These are phyloP conservation scores for Aquatica leii DNA, from an alignment of 2,888 invertebrate species.

Conservation along the genomic window DNA sequence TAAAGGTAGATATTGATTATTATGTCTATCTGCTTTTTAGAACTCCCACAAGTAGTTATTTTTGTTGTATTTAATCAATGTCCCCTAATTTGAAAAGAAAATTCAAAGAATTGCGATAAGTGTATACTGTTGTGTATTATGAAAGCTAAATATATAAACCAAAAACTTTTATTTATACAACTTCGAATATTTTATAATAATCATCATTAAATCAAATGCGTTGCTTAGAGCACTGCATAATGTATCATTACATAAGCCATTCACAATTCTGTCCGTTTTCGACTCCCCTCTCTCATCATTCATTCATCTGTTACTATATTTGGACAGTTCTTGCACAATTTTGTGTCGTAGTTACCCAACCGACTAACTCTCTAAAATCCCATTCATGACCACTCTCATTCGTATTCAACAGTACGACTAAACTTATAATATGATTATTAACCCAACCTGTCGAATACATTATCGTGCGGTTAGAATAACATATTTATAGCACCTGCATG, in stretches of 20 bases:
- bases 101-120: too few species aligned
- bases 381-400: conserved; percentile 42
- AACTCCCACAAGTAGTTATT: too few species aligned
- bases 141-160: too few species aligned
- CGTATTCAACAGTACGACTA: conserved; percentile 42
- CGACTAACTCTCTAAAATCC: conserved; percentile 32
- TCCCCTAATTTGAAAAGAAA: too few species aligned
- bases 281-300: conserved; percentile 43
- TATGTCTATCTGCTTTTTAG: too few species aligned
- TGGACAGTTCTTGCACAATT: conserved; percentile 54
- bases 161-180: not conserved
- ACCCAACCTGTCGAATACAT: conserved; percentile 44
- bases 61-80: too few species aligned
- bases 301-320: conserved; percentile 55
- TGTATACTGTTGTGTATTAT: too few species aligned
- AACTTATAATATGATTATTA: conserved; percentile 43
- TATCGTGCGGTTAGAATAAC: conserved; percentile 31
- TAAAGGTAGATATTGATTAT: too few species aligned
- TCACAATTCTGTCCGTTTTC: conserved; percentile 50
- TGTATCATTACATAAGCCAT: conserved; percentile 45
- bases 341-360: conserved; percentile 48
- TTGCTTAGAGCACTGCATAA: conserved; percentile 25
- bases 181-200: conserved; percentile 20
- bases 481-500: conserved; percentile 17
- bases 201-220: conserved; percentile 20